Evolutionary conservation across 2,113 vertebrate species (phyloP).

Genomic region (Seriola rivoliana): DNA sequence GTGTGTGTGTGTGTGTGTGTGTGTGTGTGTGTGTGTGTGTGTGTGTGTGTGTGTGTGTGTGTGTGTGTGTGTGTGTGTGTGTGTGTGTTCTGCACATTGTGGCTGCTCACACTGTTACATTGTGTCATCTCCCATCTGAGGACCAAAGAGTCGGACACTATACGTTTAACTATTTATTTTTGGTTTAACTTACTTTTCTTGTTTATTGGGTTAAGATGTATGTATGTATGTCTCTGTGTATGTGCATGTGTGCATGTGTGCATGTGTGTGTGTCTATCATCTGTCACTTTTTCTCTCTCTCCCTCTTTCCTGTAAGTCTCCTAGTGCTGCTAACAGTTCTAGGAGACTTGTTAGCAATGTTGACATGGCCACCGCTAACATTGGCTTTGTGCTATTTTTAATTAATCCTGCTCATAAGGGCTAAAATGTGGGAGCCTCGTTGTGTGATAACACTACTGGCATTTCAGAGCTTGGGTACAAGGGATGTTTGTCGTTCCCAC

Average conservation of each 20-base stretch:
- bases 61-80: no score
- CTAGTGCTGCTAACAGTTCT: constrained; percentile 5
- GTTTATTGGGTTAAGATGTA: neutral
- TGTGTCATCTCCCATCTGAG: neutral
- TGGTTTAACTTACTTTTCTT: neutral
- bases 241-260: neutral
- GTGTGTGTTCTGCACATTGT: neutral
- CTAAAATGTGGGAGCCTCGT: constrained; percentile 68
- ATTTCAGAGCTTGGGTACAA: constrained; percentile 76
- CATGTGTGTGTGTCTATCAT: constrained; percentile 26
- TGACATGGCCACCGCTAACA: constrained; percentile 78
- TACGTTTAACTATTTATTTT: neutral
- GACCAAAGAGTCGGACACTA: neutral
- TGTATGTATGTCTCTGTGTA: no score
- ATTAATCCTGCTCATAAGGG: constrained; percentile 72
- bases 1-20: no score
- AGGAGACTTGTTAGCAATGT: constrained; percentile 61
- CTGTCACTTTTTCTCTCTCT: constrained; percentile 1
- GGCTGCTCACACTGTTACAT: constrained; percentile 1
- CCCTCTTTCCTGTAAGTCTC: constrained; percentile 46
- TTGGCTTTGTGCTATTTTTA: constrained; percentile 75
- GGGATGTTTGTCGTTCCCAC: constrained; percentile 84
- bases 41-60: no score
- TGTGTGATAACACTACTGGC: constrained; percentile 74
- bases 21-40: no score